Conservation (phyloP, 64 coral and sea anemone genomes). For the Actinia equina region DNA sequence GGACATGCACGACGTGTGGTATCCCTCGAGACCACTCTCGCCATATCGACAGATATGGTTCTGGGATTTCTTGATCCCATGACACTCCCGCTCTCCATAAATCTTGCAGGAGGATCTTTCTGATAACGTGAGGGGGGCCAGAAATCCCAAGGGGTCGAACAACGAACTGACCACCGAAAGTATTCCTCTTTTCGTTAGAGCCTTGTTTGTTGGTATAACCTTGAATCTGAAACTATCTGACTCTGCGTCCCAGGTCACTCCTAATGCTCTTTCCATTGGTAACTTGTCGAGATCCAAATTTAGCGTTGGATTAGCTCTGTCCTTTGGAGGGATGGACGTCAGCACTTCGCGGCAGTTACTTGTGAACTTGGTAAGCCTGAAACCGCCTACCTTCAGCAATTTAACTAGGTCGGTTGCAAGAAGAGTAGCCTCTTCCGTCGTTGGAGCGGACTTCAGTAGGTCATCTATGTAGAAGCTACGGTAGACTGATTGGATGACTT, state of each 20-base stretch:
- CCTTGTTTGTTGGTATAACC: not conserved
- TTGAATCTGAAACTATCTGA: conserved; percentile 12
- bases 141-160: conserved; percentile 31
- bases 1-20: too few species aligned
- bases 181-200: not conserved
- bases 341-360: not conserved
- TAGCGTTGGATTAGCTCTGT: not conserved
- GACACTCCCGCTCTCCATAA: not conserved
- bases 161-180: conserved; percentile 12
- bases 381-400: not conserved
- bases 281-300: not conserved
- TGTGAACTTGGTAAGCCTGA: not conserved
- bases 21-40: too few species aligned
- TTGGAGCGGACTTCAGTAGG: conserved; percentile 9
- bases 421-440: not conserved
- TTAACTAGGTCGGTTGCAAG: not conserved
- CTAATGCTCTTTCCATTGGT: not conserved
- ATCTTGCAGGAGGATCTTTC: conserved; percentile 25
- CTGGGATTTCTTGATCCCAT: too few species aligned
- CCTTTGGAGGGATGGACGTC: not conserved
- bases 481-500: too few species aligned
- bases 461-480: not conserved
- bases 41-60: too few species aligned
- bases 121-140: not conserved
- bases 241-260: conserved; percentile 7